Evolutionary conservation across 2,797 vertebrate genomes (phyloP), one percentile per base, ranked within the genome.

Genomic region (Urophycis tenuis): DNA sequence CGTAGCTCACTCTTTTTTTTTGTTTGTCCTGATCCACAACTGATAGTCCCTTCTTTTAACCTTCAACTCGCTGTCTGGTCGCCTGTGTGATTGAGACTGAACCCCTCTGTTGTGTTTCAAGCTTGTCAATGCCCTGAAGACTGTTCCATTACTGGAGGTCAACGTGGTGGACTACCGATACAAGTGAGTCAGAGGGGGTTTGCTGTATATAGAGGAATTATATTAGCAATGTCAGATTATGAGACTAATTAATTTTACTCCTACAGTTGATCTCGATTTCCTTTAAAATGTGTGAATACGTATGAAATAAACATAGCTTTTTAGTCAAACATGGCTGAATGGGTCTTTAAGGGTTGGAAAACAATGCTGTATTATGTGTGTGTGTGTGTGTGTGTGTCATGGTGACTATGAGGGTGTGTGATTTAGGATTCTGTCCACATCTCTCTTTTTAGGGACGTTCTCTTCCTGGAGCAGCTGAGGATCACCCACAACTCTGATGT

Each of bases 131-230:
- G 96, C 96, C 77, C 89, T 99, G 90, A 97, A 97, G 92, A 96
- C 95, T 0, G 91, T 96, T 49, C 91, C 95, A 1, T 90, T 79
- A 7, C 93, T 99, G 91, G 94, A 99, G 86, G 95, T 98, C 87
- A 95, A n/a, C 78, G 93, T 97, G 83, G 96, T 97, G 82, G 97
- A 99, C 93, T 99, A 97, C 93, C 98, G 96, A 86, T 98, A 96
- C 92, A 98, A 92, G 98, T 99, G 91, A 92, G 96, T 93, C 83
- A 81, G 74, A 30, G 17, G 14, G 7, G 32, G 12, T 71, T 64
- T n/a, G 53, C 14, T 39, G 9, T 39, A 39, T 39, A 12, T 12
- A 39, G 14, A 39, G 1, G 8, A 39, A 12, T 39, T 12, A 39
- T 39, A 39, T 39, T 14, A 11, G 3, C 36, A 14, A 39, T 14